A percentile compares a stretch with the other conserved stretches of the same genome.
Evolutionary conservation across 2,888 invertebrate genomes (phyloP).

Genomic region (Desoria tigrina): DNA sequence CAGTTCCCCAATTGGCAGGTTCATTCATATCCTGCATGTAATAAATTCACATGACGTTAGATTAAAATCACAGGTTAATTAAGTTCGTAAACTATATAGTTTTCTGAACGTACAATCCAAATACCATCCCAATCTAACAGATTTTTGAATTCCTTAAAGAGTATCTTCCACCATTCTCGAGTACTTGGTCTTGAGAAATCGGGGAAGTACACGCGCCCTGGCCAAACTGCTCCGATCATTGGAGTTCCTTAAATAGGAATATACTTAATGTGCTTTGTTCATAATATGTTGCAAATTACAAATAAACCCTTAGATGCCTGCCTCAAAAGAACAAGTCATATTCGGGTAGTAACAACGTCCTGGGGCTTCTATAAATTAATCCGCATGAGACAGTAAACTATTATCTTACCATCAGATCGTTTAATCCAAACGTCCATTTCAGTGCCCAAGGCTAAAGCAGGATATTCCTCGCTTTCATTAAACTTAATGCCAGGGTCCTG

Average conservation of each 20-base stretch:
- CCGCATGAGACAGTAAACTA: too few relatives aligned
- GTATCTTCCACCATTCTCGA: conserved; percentile 69
- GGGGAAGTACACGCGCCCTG: conserved; percentile 65
- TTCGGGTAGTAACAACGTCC: too few relatives aligned
- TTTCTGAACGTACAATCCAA: conserved; percentile 70
- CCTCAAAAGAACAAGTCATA: too few relatives aligned
- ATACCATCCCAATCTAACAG: conserved; percentile 73
- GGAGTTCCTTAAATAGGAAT: conserved; percentile 29
- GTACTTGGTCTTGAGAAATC: conserved; percentile 77
- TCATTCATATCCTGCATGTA: conserved; percentile 78
- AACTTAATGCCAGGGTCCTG: conserved; percentile 48
- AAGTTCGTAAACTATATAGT: neutral
- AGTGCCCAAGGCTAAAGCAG: conserved; percentile 45
- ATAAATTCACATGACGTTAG: conserved; percentile 20
- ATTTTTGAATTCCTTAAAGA: conserved; percentile 67
- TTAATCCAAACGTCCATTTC: conserved; percentile 53
- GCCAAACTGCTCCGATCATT: conserved; percentile 44
- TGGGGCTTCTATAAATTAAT: too few relatives aligned
- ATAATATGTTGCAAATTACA: too few relatives aligned
- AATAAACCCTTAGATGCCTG: too few relatives aligned
- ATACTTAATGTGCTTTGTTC: too few relatives aligned
- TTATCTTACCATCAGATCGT: conserved; percentile 40
- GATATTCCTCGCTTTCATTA: conserved; percentile 42
- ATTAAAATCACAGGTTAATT: conserved; percentile 7
- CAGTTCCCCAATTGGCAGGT: conserved; percentile 71